Evolutionary conservation across 2,113 vertebrate species (phyloP).

Genomic region (Arvicanthis niloticus): DNA sequence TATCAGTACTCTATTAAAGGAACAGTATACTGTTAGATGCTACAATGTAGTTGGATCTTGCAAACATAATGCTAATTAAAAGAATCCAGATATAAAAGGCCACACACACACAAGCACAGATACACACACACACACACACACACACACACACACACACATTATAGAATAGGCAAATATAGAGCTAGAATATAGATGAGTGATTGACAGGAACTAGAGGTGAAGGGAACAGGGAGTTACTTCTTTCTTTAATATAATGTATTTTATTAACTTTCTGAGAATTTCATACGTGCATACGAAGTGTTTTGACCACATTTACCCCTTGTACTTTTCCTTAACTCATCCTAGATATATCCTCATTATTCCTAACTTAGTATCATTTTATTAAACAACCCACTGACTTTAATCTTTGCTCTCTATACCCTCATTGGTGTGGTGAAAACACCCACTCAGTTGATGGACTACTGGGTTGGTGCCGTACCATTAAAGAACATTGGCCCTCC

Average conservation of each 20-base stretch:
- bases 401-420: background rate
- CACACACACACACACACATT: background rate
- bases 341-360: background rate
- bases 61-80: constrained; percentile 38
- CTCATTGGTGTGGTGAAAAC: background rate
- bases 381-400: background rate
- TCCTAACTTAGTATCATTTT: background rate
- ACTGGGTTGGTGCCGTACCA: background rate
- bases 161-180: background rate
- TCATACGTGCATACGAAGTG: background rate
- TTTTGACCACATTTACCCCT: background rate
- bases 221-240: background rate
- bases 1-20: constrained; percentile 39
- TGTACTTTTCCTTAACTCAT: background rate
- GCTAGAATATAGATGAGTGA: background rate
- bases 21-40: constrained; percentile 1
- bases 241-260: background rate
- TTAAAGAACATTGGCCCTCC: background rate
- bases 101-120: background rate
- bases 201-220: background rate
- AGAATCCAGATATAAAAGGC: background rate
- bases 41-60: background rate
- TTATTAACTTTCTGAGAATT: background rate
- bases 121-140: background rate
- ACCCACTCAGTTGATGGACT: too few relatives aligned